A percentile compares a stretch with the other conserved stretches of the same genome.
Conservation (phyloP, 1,140 invertebrate species). For the Drosophila biarmipes region DNA sequence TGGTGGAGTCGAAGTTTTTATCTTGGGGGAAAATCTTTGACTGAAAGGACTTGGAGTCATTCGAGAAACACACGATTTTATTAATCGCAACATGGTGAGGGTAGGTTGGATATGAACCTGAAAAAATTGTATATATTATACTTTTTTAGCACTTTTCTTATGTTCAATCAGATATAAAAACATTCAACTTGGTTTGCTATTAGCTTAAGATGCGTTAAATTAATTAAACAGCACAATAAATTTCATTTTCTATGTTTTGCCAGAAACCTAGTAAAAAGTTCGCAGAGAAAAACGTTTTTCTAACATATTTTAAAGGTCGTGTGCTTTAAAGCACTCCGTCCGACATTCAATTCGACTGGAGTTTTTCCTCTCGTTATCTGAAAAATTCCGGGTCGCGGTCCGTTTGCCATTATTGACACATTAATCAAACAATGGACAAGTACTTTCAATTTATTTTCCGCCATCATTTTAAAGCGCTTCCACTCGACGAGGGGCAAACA, state of each 20-base stretch:
- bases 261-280: no score
- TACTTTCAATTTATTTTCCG: conserved; percentile 78
- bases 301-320: neutral
- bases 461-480: conserved; percentile 63
- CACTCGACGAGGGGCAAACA: conserved; percentile 37
- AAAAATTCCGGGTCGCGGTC: conserved; percentile 30
- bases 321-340: conserved; percentile 29
- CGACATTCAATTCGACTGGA: conserved; percentile 19
- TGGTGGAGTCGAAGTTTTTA: conserved; percentile 15
- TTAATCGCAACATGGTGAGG: neutral
- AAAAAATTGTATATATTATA: no score
- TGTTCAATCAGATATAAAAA: neutral
- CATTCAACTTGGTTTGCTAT: no score
- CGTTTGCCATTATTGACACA: conserved; percentile 76
- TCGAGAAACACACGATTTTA: neutral
- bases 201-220: no score
- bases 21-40: conserved; percentile 23
- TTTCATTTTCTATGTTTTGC: no score
- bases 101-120: no score
- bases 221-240: no score
- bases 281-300: no score
- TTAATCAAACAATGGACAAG: conserved; percentile 81
- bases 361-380: conserved; percentile 24
- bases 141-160: no score
- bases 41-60: neutral